These are phyloP conservation scores for Arnoldichthys spilopterus DNA, from an alignment of 2,797 vertebrate species.

Conservation along the genomic window DNA sequence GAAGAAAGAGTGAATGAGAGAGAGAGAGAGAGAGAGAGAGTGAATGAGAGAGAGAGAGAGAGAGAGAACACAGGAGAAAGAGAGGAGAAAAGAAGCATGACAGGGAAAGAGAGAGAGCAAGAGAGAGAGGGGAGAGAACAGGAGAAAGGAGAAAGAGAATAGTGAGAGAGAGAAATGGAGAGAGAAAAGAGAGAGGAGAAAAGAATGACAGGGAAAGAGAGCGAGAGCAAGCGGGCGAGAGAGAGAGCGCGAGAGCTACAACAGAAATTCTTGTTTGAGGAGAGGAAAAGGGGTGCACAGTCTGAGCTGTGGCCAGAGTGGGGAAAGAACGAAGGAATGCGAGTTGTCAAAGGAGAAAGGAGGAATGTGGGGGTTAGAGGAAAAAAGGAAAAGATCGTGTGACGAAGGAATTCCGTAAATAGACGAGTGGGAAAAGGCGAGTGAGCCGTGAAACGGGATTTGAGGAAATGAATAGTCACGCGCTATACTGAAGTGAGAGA, in stretches of 20 bases:
- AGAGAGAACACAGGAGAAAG: no score
- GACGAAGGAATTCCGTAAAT: not conserved
- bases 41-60: no score
- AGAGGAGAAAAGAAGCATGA: no score
- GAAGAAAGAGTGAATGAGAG: not conserved
- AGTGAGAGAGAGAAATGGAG: not conserved
- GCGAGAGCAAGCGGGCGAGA: no score
- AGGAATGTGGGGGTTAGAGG: not conserved
- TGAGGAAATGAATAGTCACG: not conserved
- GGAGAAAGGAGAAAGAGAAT: not conserved
- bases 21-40: no score
- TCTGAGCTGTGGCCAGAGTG: not conserved
- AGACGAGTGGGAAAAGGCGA: not conserved
- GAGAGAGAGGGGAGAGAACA: not conserved
- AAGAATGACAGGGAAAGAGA: not conserved
- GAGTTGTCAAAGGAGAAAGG: slow-evolving; percentile 8
- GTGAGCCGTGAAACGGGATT: not conserved
- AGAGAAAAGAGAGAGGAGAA: not conserved
- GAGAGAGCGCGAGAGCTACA: not conserved
- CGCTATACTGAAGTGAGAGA: not conserved
- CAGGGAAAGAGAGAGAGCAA: not conserved
- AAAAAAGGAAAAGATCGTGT: not conserved
- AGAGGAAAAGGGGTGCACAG: not conserved
- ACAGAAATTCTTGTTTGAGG: not conserved
- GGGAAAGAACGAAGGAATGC: no score